Conservation (phyloP, 2,888 invertebrate genomes). For the Spialia ferax region DNA sequence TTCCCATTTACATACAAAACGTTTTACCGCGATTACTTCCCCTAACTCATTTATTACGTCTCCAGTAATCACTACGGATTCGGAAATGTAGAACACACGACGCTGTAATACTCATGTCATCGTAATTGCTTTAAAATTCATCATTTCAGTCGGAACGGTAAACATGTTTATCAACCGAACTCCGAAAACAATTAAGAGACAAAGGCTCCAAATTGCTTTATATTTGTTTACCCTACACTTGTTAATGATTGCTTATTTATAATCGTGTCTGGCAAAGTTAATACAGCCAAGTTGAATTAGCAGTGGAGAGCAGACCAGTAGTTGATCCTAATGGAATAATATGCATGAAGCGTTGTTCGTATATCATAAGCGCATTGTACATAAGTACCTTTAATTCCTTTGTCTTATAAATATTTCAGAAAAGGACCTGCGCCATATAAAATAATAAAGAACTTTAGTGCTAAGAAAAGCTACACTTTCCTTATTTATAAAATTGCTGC, state of each 20-base stretch:
- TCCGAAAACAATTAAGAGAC: conserved; percentile 5
- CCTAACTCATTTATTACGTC: conserved; percentile 58
- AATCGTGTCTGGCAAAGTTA: background rate
- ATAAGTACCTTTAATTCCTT: too few species aligned
- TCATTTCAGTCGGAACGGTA: background rate
- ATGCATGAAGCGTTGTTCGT: too few species aligned
- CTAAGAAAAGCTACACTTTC: too few species aligned
- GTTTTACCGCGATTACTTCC: conserved; percentile 70
- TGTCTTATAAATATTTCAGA: too few species aligned
- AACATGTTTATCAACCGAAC: background rate
- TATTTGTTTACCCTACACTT: background rate
- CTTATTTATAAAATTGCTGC: too few species aligned
- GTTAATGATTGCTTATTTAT: background rate
- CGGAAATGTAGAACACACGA: background rate
- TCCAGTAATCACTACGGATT: conserved; percentile 43
- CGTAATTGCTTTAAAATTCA: conserved; percentile 3
- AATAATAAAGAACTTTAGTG: too few species aligned
- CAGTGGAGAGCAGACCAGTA: too few species aligned
- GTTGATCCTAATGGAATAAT: too few species aligned
- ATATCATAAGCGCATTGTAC: too few species aligned
- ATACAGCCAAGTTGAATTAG: too few species aligned
- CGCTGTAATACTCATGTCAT: background rate
- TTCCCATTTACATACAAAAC: conserved; percentile 76
- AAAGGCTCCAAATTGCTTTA: conserved; percentile 7
- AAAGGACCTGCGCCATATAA: too few species aligned